Percentiles rank a stretch among this genome's conserved stretches.
phyloP scores from a whole-genome alignment of 2,797 vertebrate genomes.

The Neopelma chrysocephalum region DNA sequence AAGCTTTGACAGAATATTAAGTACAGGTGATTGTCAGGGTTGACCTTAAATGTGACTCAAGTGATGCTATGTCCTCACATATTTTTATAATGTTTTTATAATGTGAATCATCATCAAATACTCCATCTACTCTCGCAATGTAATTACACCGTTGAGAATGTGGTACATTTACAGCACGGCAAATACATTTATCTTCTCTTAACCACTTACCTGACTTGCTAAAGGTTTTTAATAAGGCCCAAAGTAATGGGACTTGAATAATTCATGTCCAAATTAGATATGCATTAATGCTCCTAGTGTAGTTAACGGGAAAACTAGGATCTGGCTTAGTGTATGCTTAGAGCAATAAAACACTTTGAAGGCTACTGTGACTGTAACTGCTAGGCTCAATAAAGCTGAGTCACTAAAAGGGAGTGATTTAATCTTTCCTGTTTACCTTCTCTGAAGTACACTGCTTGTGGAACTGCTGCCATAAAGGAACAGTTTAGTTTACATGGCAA shows the following conservation, averaged over 20 bases:
- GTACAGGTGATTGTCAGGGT: neutral
- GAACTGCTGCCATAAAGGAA: neutral
- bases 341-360: slow-evolving; percentile 45
- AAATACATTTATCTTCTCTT: slow-evolving; percentile 46
- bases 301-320: slow-evolving; percentile 44
- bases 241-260: slow-evolving; percentile 42
- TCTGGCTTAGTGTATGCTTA: neutral
- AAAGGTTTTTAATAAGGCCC: slow-evolving; percentile 35
- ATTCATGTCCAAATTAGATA: slow-evolving; percentile 57
- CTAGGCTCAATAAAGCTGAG: slow-evolving; percentile 37
- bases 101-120: neutral
- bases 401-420: slow-evolving; percentile 35
- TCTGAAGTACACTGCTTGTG: neutral
- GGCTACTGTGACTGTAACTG: neutral
- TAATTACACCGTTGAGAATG: slow-evolving; percentile 4
- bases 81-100: slow-evolving; percentile 21
- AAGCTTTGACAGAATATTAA: neutral
- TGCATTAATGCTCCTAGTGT: slow-evolving; percentile 17
- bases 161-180: neutral
- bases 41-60: neutral
- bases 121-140: neutral
- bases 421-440: slow-evolving; percentile 5
- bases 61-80: neutral
- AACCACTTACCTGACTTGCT: slow-evolving; percentile 21
- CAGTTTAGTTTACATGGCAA: neutral